Evolutionary conservation across 2,797 vertebrate species (phyloP), one percentile per base, ranked within the genome.

Genomic region (Hyperoplus lanceolatus): DNA sequence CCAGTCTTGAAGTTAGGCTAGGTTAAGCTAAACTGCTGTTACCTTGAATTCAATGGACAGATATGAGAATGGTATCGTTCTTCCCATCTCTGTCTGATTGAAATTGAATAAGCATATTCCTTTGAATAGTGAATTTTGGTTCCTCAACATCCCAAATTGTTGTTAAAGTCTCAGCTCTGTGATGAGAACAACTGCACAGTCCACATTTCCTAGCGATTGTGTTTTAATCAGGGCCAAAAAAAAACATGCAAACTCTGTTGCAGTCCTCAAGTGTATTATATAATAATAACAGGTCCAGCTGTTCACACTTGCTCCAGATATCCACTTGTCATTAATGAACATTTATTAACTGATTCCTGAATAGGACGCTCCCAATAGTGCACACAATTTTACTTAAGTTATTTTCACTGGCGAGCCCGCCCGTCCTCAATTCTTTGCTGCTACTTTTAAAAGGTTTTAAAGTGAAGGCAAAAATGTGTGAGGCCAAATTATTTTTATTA

Each of bases 401-500:
- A 87, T 85, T 51, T 79, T 89, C 69, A 58, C 67, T 81, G 67
- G 82, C 58, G 21, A 59, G 64, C 21, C 38, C 6, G 49, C 13
- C 66, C n/a, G 10, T 85, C 73, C 51, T 83, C 38, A 73, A 65
- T 77, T 73, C 36, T 83, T 75, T 73, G 66, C 82, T 78, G 75
- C 65, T 84, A 68, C 85, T 87, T 29, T 84, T 76, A 72, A 58
- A 83, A 57, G 62, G 39, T 84, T 83, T 81, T 80, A 88, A 53
- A 70, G 58, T 51, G 73, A 61, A 85, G 53, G 62, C 48, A 53
- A 59, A 87, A 84, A 89, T 89, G 86, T 86, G 51, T 84, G 78
- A 87, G 80, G 75, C 91, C 90, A 92, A 79, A 87, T 89, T 82
- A 76, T 29, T 83, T 83, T 92, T 90, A 92, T 90, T 92, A 92